A percentile compares a stretch with the other conserved stretches of the same genome.
phyloP scores from a whole-genome alignment of 2,797 vertebrate species.

The Avahi laniger region DNA sequence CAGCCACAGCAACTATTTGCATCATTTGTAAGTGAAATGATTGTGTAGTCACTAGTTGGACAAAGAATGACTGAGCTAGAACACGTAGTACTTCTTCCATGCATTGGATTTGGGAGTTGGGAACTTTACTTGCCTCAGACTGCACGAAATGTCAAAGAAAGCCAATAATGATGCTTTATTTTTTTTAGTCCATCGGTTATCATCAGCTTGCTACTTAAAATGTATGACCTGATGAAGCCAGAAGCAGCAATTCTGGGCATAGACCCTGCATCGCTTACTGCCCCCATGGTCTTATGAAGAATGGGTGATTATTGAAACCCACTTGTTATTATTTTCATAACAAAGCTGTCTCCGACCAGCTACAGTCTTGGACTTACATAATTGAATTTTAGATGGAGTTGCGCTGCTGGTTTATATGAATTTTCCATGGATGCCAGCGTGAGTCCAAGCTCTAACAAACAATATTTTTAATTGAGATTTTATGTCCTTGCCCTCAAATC shows the following conservation, averaged over 20 bases:
- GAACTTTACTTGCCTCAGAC: not conserved
- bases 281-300: constrained; percentile 41
- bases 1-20: not conserved
- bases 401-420: constrained; percentile 47
- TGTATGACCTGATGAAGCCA: not conserved
- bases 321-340: constrained; percentile 54
- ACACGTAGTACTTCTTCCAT: not conserved
- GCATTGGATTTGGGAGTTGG: not conserved
- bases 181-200: not conserved
- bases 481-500: constrained; percentile 72
- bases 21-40: not conserved
- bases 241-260: not conserved
- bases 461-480: constrained; percentile 75
- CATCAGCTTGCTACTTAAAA: not conserved
- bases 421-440: constrained; percentile 48
- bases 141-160: not conserved
- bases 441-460: constrained; percentile 69
- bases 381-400: constrained; percentile 68
- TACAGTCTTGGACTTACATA: not conserved
- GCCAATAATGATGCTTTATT: not conserved
- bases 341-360: constrained; percentile 25
- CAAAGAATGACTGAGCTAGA: not conserved
- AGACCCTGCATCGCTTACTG: not conserved
- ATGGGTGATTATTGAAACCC: constrained; percentile 15
- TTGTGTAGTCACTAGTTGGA: not conserved